Conservation (phyloP, 1,140 invertebrate species). For the Hylaeus anthracinus region DNA sequence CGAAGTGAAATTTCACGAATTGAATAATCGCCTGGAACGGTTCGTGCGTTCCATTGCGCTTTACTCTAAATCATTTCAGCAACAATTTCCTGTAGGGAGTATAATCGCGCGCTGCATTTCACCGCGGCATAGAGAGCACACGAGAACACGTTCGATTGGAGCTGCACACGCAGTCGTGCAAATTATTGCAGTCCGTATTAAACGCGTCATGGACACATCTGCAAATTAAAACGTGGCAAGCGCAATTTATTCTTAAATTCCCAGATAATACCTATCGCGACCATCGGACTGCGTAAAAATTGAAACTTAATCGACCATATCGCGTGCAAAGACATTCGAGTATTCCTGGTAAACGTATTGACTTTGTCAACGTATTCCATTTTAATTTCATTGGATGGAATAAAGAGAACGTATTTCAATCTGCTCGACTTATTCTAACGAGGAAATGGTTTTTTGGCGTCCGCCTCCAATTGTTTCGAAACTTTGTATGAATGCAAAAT, state of each 20-base stretch:
- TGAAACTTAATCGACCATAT: neutral
- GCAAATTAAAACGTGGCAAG: slow-evolving; percentile 2
- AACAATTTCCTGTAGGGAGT: slow-evolving; percentile 38
- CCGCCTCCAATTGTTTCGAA: no score
- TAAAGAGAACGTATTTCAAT: no score
- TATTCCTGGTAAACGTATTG: neutral
- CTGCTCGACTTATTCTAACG: no score
- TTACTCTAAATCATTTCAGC: slow-evolving; percentile 48
- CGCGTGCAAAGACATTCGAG: neutral
- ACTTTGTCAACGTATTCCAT: no score
- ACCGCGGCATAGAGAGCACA: neutral
- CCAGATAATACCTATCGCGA: neutral
- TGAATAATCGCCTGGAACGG: slow-evolving; percentile 38
- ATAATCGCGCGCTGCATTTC: slow-evolving; percentile 31
- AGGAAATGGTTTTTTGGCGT: no score
- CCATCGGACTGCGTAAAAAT: neutral
- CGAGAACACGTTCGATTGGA: slow-evolving; percentile 27
- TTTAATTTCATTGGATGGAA: no score
- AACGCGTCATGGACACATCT: slow-evolving; percentile 22
- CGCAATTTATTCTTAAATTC: slow-evolving; percentile 1
- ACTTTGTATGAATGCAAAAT: no score
- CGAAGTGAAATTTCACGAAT: slow-evolving; percentile 28
- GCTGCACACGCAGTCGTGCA: slow-evolving; percentile 8
- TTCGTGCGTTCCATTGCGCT: slow-evolving; percentile 36
- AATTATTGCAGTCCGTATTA: slow-evolving; percentile 35